Evolutionary conservation across 2,113 vertebrate species (phyloP).

Genomic region (Delphinapterus leucas): DNA sequence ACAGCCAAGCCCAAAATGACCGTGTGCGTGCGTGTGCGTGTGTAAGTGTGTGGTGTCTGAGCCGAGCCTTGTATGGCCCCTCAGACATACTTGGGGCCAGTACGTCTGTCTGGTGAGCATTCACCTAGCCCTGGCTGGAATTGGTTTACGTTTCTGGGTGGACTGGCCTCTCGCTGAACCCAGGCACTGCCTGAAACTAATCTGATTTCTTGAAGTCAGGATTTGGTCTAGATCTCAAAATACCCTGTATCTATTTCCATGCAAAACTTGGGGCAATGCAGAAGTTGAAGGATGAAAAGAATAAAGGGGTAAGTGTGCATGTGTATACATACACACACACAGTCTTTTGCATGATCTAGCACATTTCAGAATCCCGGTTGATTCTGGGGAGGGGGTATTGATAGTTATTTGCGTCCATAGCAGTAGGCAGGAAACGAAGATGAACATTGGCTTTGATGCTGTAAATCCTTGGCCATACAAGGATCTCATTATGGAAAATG

Average conservation of each 20-base stretch:
- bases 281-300: neutral
- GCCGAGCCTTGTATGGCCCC: neutral
- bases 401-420: neutral
- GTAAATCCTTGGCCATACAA: neutral
- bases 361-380: neutral
- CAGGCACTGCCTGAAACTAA: conserved; percentile 62
- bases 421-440: conserved; percentile 38
- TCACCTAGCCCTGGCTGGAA: conserved; percentile 59
- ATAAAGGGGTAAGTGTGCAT: neutral
- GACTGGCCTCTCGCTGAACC: conserved; percentile 78
- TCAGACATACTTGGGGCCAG: neutral
- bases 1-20: conserved; percentile 72
- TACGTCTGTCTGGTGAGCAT: conserved; percentile 35
- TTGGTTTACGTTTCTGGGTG: conserved; percentile 50
- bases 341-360: neutral
- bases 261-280: neutral
- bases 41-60: neutral
- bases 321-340: neutral
- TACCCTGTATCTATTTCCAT: neutral
- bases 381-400: neutral
- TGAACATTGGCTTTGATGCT: neutral
- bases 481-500: neutral
- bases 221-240: neutral
- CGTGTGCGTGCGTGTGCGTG: neutral
- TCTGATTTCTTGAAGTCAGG: conserved; percentile 59